Evolutionary conservation across 2,888 invertebrate genomes (phyloP).

Genomic region (Sarcophaga variegata): DNA sequence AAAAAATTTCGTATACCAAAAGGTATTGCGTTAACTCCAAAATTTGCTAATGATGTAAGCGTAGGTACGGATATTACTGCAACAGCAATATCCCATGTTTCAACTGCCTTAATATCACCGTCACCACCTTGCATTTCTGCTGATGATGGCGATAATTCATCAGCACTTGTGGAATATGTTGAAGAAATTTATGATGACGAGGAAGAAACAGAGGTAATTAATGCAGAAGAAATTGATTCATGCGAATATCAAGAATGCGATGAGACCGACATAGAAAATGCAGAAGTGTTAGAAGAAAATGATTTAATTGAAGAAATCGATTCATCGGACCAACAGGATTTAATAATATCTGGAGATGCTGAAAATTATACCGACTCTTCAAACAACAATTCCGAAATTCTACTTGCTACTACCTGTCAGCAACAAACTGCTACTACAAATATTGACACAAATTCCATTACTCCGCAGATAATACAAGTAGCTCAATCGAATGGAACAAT

Average conservation of each 20-base stretch:
- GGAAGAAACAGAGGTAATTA: slow-evolving; percentile 45
- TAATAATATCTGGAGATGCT: slow-evolving; percentile 62
- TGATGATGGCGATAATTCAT: slow-evolving; percentile 69
- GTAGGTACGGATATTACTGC: slow-evolving; percentile 31
- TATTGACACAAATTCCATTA: slow-evolving; percentile 60
- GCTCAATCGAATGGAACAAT: slow-evolving; percentile 78
- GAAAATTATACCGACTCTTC: slow-evolving; percentile 50
- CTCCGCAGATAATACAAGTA: slow-evolving; percentile 74
- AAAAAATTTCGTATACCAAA: slow-evolving; percentile 80
- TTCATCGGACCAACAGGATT: slow-evolving; percentile 64
- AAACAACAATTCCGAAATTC: slow-evolving; percentile 42
- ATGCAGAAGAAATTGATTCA: slow-evolving; percentile 48
- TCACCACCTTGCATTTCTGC: slow-evolving; percentile 52
- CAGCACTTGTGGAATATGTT: slow-evolving; percentile 70
- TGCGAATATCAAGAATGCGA: slow-evolving; percentile 49
- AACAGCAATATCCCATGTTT: slow-evolving; percentile 22
- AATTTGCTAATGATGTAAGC: slow-evolving; percentile 67
- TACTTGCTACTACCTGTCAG: slow-evolving; percentile 34
- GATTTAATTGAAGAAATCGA: slow-evolving; percentile 64
- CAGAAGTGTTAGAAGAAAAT: slow-evolving; percentile 54
- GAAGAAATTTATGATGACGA: slow-evolving; percentile 70
- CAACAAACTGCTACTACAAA: slow-evolving; percentile 22
- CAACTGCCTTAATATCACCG: slow-evolving; percentile 54
- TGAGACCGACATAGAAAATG: slow-evolving; percentile 36
- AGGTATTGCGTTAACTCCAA: slow-evolving; percentile 78